Evolutionary conservation across 2,113 vertebrate genomes (phyloP).

Genomic region (Hippoglossus stenolepis): DNA sequence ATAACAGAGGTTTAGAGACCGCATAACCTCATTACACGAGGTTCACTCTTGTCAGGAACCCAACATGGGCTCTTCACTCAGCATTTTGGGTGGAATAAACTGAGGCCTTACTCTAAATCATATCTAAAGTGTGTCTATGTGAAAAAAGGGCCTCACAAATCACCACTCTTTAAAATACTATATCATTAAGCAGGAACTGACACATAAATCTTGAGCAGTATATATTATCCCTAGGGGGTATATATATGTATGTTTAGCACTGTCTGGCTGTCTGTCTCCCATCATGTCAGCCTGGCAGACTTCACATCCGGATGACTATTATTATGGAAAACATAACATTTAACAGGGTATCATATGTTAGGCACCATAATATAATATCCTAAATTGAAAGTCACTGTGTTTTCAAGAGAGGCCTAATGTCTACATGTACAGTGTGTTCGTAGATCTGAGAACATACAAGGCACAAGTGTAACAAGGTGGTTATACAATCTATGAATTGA

Average conservation of each 20-base stretch:
- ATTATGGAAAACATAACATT: conserved; percentile 65
- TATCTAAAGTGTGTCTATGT: conserved; percentile 37
- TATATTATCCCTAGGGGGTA: conserved; percentile 62
- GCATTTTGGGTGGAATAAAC: conserved; percentile 33
- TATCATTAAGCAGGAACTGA: conserved; percentile 71
- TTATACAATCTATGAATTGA: not conserved
- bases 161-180: conserved; percentile 63
- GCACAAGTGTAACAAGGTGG: not conserved
- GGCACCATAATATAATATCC: conserved; percentile 39
- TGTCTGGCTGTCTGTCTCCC: conserved; percentile 60
- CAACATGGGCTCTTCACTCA: conserved; percentile 43
- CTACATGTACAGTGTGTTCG: conserved; percentile 12
- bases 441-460: not conserved
- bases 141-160: conserved; percentile 67
- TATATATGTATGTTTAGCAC: conserved; percentile 51
- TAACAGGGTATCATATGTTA: conserved; percentile 43
- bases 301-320: conserved; percentile 67
- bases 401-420: conserved; percentile 15
- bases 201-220: conserved; percentile 64
- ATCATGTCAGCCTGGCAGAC: conserved; percentile 56
- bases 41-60: conserved; percentile 41
- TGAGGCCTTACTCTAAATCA: conserved; percentile 34
- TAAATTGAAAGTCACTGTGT: conserved; percentile 22
- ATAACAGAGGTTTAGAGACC: not conserved
- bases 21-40: conserved; percentile 1